phyloP scores from a whole-genome alignment of 2,888 invertebrate genomes.

The Sinelater perroti region DNA sequence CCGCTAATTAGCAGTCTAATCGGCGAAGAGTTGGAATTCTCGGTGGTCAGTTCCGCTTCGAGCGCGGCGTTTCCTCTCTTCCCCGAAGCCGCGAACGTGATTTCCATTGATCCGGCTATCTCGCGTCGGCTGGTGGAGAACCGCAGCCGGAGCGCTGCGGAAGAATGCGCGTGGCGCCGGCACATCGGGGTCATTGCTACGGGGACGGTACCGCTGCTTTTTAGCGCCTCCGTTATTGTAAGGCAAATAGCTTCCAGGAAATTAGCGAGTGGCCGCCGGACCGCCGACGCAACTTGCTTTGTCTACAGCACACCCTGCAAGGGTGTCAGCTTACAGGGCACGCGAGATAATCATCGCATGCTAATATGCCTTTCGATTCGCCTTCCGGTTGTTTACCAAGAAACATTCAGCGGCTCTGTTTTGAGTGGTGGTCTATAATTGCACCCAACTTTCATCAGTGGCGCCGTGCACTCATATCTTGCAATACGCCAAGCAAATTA shows the following conservation, averaged over 20 bases:
- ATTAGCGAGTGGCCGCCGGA: constrained; percentile 1
- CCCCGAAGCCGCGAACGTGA: not conserved
- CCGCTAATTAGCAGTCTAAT: not conserved
- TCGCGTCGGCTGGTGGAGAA: constrained; percentile 24
- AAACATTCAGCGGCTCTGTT: too few species aligned
- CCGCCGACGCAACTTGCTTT: too few species aligned
- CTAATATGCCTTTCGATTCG: too few species aligned
- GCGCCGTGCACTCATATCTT: too few species aligned
- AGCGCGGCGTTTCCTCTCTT: not conserved
- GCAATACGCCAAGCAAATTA: too few species aligned
- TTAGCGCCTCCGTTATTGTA: constrained; percentile 21
- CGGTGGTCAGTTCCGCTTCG: not conserved
- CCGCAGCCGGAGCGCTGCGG: constrained; percentile 15
- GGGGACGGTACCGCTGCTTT: constrained; percentile 14
- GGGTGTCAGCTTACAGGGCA: too few species aligned
- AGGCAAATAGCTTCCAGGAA: constrained; percentile 12
- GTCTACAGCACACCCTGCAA: too few species aligned
- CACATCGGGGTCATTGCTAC: constrained; percentile 33
- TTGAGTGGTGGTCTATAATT: too few species aligned
- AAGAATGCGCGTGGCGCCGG: constrained; percentile 36
- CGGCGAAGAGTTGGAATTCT: too few species aligned
- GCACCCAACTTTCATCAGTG: too few species aligned
- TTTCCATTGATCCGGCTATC: constrained; percentile 17
- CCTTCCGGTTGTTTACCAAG: too few species aligned
- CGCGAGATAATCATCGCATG: too few species aligned